These are phyloP conservation scores for Calameuta idolon DNA, from an alignment of 2,888 invertebrate species.

Conservation along the genomic window DNA sequence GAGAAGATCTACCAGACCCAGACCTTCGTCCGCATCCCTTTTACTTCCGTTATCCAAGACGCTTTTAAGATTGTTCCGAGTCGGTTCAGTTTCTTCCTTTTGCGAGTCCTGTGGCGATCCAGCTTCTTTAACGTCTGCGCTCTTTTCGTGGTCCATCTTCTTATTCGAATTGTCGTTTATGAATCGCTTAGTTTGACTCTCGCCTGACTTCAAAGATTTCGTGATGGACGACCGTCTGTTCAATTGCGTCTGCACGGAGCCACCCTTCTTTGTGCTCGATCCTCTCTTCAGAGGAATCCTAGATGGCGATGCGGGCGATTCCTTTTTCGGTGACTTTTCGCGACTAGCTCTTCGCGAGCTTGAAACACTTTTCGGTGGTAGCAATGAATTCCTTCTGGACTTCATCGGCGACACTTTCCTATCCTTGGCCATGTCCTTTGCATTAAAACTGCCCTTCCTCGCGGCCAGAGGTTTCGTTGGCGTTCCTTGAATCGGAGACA, in stretches of 20 bases:
- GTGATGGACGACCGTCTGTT: neutral
- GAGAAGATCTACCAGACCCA: conserved; percentile 50
- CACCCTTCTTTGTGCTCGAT: neutral
- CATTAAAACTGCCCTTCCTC: conserved; percentile 2
- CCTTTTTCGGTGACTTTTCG: conserved; percentile 29
- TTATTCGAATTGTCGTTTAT: neutral
- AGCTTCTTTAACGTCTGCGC: neutral
- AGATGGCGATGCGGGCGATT: conserved; percentile 48
- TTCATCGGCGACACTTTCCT: conserved; percentile 30
- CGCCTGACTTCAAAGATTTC: neutral
- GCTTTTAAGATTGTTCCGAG: neutral
- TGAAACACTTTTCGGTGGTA: conserved; percentile 32
- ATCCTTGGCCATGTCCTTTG: neutral
- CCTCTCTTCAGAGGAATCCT: conserved; percentile 55
- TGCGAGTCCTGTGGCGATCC: neutral
- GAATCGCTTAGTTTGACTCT: neutral
- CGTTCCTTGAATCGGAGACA: conserved; percentile 60
- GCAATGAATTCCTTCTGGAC: conserved; percentile 24
- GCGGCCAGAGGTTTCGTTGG: conserved; percentile 46
- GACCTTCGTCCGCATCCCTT: conserved; percentile 26
- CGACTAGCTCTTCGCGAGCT: conserved; percentile 27
- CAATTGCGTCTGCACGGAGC: neutral
- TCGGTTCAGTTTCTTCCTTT: neutral
- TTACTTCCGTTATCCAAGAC: neutral
- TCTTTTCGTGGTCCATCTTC: neutral